phyloP scores from a whole-genome alignment of 2,888 invertebrate species.

The Rugalucina vietnamica region DNA sequence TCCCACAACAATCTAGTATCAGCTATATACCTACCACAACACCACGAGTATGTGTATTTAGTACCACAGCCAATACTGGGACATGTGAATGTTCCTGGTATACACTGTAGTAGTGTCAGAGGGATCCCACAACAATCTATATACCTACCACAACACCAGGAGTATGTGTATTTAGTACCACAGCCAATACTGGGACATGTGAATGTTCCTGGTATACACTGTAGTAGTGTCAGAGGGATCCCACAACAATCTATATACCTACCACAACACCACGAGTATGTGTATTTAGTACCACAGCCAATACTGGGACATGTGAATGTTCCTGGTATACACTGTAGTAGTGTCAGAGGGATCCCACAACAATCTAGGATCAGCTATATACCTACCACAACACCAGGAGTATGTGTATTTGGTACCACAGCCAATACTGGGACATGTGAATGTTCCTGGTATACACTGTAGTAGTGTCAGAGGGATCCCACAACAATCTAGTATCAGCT shows the following conservation, averaged over 20 bases:
- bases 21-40: slow-evolving; percentile 43
- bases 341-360: not conserved
- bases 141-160: slow-evolving; percentile 50
- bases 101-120: slow-evolving; percentile 42
- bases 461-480: slow-evolving; percentile 31
- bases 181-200: slow-evolving; percentile 37
- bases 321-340: not conserved
- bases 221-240: slow-evolving; percentile 31
- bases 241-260: slow-evolving; percentile 29
- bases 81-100: slow-evolving; percentile 46
- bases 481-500: slow-evolving; percentile 46
- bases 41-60: slow-evolving; percentile 50
- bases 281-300: not conserved
- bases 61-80: slow-evolving; percentile 33
- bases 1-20: slow-evolving; percentile 42
- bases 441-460: slow-evolving; percentile 47
- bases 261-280: not conserved
- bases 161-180: slow-evolving; percentile 40
- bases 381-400: slow-evolving; percentile 53
- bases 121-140: slow-evolving; percentile 45
- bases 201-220: slow-evolving; percentile 49
- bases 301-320: not conserved
- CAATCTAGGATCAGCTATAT: no score
- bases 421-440: slow-evolving; percentile 32
- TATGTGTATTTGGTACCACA: slow-evolving; percentile 44